Conservation (phyloP, 1,140 invertebrate species). For the Trypoxylus dichotomus region DNA sequence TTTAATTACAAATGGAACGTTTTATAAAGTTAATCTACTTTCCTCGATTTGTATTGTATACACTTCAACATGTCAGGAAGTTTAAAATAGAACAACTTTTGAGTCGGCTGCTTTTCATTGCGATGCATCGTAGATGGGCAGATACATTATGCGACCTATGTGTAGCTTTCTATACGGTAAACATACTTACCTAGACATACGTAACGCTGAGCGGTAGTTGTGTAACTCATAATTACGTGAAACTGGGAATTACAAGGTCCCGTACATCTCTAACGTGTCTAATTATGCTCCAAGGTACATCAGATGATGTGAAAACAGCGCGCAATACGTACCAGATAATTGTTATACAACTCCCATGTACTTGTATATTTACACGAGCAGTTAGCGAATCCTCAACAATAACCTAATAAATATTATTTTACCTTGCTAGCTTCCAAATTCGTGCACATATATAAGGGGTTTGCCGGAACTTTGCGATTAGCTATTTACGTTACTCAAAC, state of each 20-base stretch:
- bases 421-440: background rate
- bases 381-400: background rate
- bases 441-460: background rate
- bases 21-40: no score
- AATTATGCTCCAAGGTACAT: slow-evolving; percentile 36
- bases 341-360: background rate
- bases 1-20: no score
- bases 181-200: background rate
- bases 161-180: background rate
- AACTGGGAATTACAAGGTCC: slow-evolving; percentile 34
- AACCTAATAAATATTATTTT: slow-evolving; percentile 4
- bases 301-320: background rate
- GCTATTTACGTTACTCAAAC: background rate
- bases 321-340: background rate
- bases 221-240: slow-evolving; percentile 14
- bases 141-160: background rate
- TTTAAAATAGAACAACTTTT: no score
- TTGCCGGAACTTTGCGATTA: background rate
- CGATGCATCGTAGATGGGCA: background rate
- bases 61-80: no score
- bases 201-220: background rate
- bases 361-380: background rate
- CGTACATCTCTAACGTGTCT: slow-evolving; percentile 35
- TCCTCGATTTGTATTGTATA: no score
- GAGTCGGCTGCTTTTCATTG: no score